Conservation (phyloP, 2,113 vertebrate genomes). For the Thermophis baileyi region DNA sequence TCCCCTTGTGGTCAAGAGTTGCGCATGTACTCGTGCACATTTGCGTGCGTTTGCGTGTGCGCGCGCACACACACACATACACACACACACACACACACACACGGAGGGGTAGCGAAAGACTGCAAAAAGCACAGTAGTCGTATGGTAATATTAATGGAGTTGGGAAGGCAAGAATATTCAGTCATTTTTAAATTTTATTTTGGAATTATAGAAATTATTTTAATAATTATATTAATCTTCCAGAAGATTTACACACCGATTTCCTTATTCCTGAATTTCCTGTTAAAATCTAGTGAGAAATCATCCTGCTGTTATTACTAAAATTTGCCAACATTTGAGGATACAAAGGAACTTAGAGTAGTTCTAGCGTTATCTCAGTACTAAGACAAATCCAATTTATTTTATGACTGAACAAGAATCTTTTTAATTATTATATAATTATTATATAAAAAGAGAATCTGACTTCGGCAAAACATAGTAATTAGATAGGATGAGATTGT, state of each 20-base stretch:
- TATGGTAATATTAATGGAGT: neutral
- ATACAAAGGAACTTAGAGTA: neutral
- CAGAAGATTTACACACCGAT: neutral
- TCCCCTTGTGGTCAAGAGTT: neutral
- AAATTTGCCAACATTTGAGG: neutral
- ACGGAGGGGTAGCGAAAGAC: too few relatives aligned
- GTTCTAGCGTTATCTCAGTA: neutral
- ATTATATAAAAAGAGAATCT: neutral
- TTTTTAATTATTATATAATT: neutral
- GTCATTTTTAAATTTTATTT: neutral
- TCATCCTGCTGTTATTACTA: neutral
- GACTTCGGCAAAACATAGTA: neutral
- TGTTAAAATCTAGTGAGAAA: neutral
- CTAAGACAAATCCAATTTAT: neutral
- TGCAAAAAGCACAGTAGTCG: too few relatives aligned
- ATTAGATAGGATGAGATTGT: slow-evolving; percentile 39
- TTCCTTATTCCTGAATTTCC: neutral
- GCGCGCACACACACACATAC: too few relatives aligned
- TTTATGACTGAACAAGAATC: neutral
- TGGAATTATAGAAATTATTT: neutral
- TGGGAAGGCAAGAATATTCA: neutral
- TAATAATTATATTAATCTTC: neutral
- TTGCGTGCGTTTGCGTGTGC: accelerated
- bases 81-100: too few relatives aligned
- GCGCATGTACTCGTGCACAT: neutral